Evolutionary conservation across 2,113 vertebrate species (phyloP).

Genomic region (Tretioscincus oriximinensis): DNA sequence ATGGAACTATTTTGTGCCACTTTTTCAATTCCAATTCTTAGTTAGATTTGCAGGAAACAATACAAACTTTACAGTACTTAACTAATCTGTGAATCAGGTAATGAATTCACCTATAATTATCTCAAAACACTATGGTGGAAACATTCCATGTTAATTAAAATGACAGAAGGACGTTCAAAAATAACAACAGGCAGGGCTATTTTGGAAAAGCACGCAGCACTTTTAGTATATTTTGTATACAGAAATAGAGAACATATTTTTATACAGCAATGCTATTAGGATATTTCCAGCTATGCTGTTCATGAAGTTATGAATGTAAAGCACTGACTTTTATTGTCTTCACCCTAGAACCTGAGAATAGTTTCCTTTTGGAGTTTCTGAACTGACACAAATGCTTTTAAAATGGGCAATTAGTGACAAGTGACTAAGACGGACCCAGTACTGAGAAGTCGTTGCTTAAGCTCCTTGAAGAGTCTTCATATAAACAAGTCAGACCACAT

Average conservation of each 20-base stretch:
- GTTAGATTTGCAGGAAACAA: neutral
- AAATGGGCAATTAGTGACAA: conserved; percentile 85
- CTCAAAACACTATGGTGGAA: neutral
- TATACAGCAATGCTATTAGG: conserved; percentile 1
- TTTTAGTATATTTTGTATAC: conserved; percentile 12
- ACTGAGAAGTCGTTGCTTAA: conserved; percentile 79
- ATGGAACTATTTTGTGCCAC: neutral
- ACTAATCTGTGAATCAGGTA: neutral
- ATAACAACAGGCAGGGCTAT: neutral
- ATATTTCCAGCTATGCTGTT: conserved; percentile 15
- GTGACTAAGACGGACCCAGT: conserved; percentile 79
- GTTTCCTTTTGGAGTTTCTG: conserved; percentile 63
- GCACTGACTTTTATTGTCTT: conserved; percentile 52
- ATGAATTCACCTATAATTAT: neutral
- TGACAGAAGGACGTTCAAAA: conserved; percentile 7
- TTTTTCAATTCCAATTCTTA: neutral
- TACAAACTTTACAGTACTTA: neutral
- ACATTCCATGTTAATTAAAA: neutral
- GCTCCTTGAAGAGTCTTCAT: conserved; percentile 88
- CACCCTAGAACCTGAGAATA: conserved; percentile 56
- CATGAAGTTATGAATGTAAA: conserved; percentile 41
- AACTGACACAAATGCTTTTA: conserved; percentile 81
- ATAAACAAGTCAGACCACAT: conserved; percentile 84
- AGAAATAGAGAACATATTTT: neutral
- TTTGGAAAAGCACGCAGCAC: conserved; percentile 14